Base-by-base conservation (phyloP, 2,113 vertebrate genomes). In the Eulemur rufifrons region DNA sequence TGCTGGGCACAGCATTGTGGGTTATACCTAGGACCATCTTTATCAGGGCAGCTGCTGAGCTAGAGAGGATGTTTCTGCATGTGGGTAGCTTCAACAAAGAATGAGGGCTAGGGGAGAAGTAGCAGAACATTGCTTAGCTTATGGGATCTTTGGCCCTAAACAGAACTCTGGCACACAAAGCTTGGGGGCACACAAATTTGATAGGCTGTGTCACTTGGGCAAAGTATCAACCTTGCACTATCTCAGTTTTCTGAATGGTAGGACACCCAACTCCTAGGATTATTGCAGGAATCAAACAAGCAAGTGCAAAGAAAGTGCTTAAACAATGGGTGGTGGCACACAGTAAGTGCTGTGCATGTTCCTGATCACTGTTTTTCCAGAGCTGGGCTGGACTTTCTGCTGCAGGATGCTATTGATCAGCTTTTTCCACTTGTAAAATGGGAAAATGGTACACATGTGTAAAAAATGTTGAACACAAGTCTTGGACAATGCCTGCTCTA, bases 401-500 rank as follows among this genome's bases (percentile, higher is more conserved):
- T n/a, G 12, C 69, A 64, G 81, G 80, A 42, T 54, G n/a, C 13
- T 39, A 0, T 39, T 17, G 12, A 10, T 37, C 20, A 17, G 63
- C 66, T 13, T 78, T 76, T 73, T 18, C 45, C 54, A 8, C 59
- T 47, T 71, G 50, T 63, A 82, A 74, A 78, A 5, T 37, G 61
- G 69, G 88, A 63, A 92, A 50, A 39, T 56, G 5, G 4, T 17
- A 8, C 14, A 5, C 1, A 32, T 1, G 10, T 45, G 23, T 8
- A 12, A 39, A 69, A 39, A 39, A 80, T 15, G 17, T 7, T 59
- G 29, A 18, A 8, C 8, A 0, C 2, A 15, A 1, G 1, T 54
- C n/a, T 39, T 54, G 50, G 59, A 15, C 34, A 42, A 29, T 42
- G 15, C 50, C 12, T 56, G 23, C 23, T 63, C 20, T 50, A 0